Evolutionary conservation across 2,113 vertebrate species (phyloP).

Genomic region (Columbina picui): DNA sequence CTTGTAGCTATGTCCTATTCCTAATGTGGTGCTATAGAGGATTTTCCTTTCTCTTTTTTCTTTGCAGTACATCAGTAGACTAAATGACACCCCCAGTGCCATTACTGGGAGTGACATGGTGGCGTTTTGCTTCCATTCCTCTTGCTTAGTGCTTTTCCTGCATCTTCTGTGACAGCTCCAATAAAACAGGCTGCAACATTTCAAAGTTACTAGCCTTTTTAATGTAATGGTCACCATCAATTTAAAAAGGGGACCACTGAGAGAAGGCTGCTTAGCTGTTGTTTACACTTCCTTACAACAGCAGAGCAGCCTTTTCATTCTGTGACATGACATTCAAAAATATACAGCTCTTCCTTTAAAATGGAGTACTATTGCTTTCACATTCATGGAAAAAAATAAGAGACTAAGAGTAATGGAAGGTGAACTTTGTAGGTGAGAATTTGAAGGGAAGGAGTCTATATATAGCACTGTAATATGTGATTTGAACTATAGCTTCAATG

Average conservation of each 20-base stretch:
- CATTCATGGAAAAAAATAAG: not conserved
- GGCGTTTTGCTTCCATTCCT: not conserved
- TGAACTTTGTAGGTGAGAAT: not conserved
- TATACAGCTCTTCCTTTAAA: not conserved
- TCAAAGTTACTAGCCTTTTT: not conserved
- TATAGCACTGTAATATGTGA: not conserved
- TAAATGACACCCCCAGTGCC: not conserved
- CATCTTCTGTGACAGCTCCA: not conserved
- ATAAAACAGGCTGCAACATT: not conserved
- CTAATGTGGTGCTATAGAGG: not conserved
- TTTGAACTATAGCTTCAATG: not conserved
- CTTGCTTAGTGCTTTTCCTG: not conserved
- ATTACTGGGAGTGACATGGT: not conserved
- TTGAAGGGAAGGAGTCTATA: not conserved
- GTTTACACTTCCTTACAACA: not conserved
- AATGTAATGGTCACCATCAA: not conserved
- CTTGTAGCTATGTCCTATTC: not conserved
- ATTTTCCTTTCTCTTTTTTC: not conserved
- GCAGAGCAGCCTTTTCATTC: not conserved
- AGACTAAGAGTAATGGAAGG: not conserved
- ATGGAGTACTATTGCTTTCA: not conserved
- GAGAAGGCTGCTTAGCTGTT: not conserved
- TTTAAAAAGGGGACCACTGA: not conserved
- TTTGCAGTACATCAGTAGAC: not conserved
- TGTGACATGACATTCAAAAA: not conserved